These are phyloP conservation scores for Merops nubicus DNA, from an alignment of 2,113 vertebrate species.

Conservation along the genomic window DNA sequence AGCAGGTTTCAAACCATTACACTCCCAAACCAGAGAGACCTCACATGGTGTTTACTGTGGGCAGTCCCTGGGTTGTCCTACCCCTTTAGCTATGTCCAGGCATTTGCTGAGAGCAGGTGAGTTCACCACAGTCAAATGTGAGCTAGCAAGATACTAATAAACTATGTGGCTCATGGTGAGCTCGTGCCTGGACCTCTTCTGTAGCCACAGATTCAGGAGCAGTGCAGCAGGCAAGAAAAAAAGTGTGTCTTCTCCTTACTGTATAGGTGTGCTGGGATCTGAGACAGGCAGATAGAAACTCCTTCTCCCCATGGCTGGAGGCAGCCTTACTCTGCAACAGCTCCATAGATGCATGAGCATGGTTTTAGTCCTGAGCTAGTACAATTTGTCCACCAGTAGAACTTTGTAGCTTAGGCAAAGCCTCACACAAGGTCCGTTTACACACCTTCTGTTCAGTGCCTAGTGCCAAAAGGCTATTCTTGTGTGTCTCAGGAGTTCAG, in stretches of 20 bases:
- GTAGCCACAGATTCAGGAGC: neutral
- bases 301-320: neutral
- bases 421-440: neutral
- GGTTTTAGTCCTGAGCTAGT: neutral
- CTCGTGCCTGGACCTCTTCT: neutral
- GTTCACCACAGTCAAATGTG: neutral
- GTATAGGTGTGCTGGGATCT: neutral
- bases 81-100: neutral
- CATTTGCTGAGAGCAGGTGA: neutral
- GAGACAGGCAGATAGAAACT: neutral
- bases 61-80: too few species aligned
- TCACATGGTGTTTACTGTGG: neutral
- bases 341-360: neutral
- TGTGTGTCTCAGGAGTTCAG: neutral
- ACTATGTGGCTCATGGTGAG: neutral
- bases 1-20: too few species aligned
- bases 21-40: neutral
- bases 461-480: neutral
- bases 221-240: neutral
- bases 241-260: neutral
- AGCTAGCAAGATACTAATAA: neutral
- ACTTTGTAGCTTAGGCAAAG: neutral
- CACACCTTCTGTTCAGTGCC: neutral
- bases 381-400: neutral
- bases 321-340: neutral